Percentiles rank a stretch among this genome's conserved stretches.
phyloP scores from a whole-genome alignment of 2,888 invertebrate genomes.

The Didymodactylos carnosus region DNA sequence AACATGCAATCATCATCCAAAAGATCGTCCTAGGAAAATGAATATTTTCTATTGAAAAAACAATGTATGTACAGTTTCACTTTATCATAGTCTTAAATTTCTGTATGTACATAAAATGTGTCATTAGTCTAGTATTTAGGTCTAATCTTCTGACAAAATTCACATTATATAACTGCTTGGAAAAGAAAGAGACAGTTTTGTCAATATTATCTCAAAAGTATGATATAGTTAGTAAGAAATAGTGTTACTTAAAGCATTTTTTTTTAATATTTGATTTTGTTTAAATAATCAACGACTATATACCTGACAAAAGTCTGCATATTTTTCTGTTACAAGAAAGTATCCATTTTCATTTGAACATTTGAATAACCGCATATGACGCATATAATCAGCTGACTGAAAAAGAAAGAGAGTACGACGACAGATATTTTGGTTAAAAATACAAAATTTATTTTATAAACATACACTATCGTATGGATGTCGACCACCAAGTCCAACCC shows the following conservation, averaged over 20 bases:
- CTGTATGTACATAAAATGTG: background rate
- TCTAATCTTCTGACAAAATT: background rate
- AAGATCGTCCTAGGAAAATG: conserved; percentile 61
- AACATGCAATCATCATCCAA: conserved; percentile 99
- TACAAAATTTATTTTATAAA: background rate
- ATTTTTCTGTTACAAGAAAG: conserved; percentile 95
- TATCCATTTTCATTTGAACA: conserved; percentile 99
- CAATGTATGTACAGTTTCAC: background rate
- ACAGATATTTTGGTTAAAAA: background rate
- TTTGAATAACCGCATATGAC: conserved; percentile 73
- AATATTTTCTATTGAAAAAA: conserved; percentile 16
- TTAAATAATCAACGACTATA: conserved; percentile 17
- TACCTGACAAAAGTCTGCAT: conserved; percentile 87
- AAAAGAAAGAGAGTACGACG: no score
- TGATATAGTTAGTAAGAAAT: no score
- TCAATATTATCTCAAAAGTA: no score
- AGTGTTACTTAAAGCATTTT: background rate
- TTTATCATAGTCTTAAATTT: no score
- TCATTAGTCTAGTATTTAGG: background rate
- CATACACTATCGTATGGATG: conserved; percentile 57
- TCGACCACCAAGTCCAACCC: conserved; percentile 77
- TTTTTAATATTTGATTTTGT: background rate
- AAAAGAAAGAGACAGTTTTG: no score
- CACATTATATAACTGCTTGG: no score
- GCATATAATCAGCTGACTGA: conserved; percentile 65